Evolutionary conservation across 2,888 invertebrate genomes (phyloP).

Genomic region (Ellobium chinense): DNA sequence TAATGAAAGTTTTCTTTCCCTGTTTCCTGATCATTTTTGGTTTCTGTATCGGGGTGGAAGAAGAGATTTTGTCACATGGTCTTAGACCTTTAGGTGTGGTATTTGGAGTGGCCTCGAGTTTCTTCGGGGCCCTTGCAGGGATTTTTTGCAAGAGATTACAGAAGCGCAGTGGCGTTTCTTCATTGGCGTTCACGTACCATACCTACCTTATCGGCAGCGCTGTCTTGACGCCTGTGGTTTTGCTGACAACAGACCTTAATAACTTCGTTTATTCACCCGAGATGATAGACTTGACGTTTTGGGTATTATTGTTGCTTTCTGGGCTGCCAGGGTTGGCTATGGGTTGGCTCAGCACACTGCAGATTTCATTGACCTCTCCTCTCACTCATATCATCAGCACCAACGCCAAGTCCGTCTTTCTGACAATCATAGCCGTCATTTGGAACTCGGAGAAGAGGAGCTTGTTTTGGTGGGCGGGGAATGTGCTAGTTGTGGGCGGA

Average conservation of each 20-base stretch:
- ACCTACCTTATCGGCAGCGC: constrained; percentile 74
- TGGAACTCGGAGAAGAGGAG: constrained; percentile 71
- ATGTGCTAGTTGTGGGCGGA: constrained; percentile 73
- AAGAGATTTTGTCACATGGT: constrained; percentile 73
- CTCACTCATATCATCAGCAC: constrained; percentile 77
- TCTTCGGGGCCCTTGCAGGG: constrained; percentile 75
- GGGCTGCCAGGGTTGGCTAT: constrained; percentile 72
- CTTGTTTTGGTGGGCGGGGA: constrained; percentile 76
- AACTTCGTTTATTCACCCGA: constrained; percentile 50
- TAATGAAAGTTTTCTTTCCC: constrained; percentile 60
- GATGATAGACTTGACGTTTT: constrained; percentile 59
- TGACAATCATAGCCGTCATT: constrained; percentile 76
- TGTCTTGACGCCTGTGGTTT: constrained; percentile 71
- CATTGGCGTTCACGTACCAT: constrained; percentile 71
- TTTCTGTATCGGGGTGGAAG: constrained; percentile 76
- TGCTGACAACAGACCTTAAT: constrained; percentile 70
- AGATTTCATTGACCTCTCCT: constrained; percentile 77
- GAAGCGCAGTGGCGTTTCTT: constrained; percentile 63
- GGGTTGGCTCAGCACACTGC: constrained; percentile 76
- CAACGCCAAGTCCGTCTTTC: constrained; percentile 76
- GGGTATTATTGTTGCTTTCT: constrained; percentile 67
- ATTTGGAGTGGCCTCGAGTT: constrained; percentile 74
- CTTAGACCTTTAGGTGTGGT: constrained; percentile 72
- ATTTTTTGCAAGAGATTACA: constrained; percentile 75
- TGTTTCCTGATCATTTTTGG: constrained; percentile 73